Base-by-base conservation (phyloP, 2,797 vertebrate species). In the Fratercula arctica region DNA sequence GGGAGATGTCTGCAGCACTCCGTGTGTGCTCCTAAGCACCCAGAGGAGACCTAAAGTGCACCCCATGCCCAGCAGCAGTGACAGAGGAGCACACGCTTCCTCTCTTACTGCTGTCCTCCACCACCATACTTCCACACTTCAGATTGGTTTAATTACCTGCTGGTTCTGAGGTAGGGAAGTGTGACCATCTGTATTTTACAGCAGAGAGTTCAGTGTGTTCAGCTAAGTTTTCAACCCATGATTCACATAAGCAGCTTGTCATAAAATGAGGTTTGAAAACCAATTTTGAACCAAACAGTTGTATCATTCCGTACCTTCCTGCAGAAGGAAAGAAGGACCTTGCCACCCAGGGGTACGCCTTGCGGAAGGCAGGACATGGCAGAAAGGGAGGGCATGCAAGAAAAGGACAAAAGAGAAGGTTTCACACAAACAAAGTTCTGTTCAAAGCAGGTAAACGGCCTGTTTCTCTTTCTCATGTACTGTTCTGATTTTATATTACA, bases 1-100 rank as follows among this genome's bases (percentile, higher is more conserved):
- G 25, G 9, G 31, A 11, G 9, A 53, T 0, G 11, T 8, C 46
- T 35, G 28, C 41, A 5, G 12, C 1, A 1, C 4, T 16, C 46
- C 3, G 13, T 16, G 26, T 2, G 11, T 25, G 4, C n/a, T 37
- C 51, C 25, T 15, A 37, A 70, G 78, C 51, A 29, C 31, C 14
- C 21, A 7, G 37, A 78, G 24, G 51, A 63, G 10, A 13, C 10
- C 31, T 51, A 57, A 54, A 46, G 9, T 37, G 48, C 10, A 13
- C 41, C 28, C 11, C 0, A 0, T 23, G 46, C 19, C 48, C n/a
- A 51, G 70, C 66, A 81, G 69, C 50, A 39, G 17, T 2, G 29
- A 50, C 3, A 16, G 37, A 46, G n/a, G 18, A 89, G 41, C 33
- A 45, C 33, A 15, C 3, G 1, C 4, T n/a, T 50, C 9, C 13